These are phyloP conservation scores for Liposcelis brunnea DNA, from an alignment of 2,888 invertebrate genomes.

Conservation along the genomic window DNA sequence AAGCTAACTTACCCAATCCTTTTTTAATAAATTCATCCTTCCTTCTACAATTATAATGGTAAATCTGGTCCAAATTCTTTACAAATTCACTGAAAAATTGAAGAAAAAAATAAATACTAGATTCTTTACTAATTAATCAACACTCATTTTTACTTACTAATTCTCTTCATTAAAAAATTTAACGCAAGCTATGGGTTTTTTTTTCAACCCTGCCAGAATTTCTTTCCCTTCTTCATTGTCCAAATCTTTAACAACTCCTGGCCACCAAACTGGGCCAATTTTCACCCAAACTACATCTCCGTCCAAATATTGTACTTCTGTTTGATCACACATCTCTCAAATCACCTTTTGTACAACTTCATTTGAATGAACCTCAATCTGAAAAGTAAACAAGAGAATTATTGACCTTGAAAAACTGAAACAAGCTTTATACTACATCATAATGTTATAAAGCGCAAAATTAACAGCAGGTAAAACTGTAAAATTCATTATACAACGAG, in stretches of 20 bases:
- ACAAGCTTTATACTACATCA: no score
- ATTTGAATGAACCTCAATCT: no score
- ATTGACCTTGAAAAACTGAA: no score
- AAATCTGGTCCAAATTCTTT: slow-evolving; percentile 49
- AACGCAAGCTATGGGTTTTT: slow-evolving; percentile 61
- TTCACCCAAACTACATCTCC: slow-evolving; percentile 79
- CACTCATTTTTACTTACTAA: slow-evolving; percentile 42
- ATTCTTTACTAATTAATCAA: slow-evolving; percentile 12
- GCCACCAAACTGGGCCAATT: slow-evolving; percentile 69
- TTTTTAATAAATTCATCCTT: slow-evolving; percentile 68
- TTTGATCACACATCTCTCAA: slow-evolving; percentile 48
- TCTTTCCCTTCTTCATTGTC: slow-evolving; percentile 50
- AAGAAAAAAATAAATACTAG: slow-evolving; percentile 25
- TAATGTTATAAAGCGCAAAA: no score
- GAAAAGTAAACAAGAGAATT: no score
- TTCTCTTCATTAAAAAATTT: slow-evolving; percentile 72
- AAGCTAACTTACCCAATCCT: slow-evolving; percentile 50
- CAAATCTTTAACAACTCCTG: slow-evolving; percentile 53
- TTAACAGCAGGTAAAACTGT: no score
- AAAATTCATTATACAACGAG: neutral
- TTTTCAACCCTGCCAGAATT: slow-evolving; percentile 43
- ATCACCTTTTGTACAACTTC: no score
- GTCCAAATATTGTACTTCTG: slow-evolving; percentile 44
- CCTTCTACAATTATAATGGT: slow-evolving; percentile 56
- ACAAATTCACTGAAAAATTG: slow-evolving; percentile 72